Evolutionary conservation across 35 echinoderm and acorn worm genomes (phyloP).

Genomic region (Strongylocentrotus purpuratus): DNA sequence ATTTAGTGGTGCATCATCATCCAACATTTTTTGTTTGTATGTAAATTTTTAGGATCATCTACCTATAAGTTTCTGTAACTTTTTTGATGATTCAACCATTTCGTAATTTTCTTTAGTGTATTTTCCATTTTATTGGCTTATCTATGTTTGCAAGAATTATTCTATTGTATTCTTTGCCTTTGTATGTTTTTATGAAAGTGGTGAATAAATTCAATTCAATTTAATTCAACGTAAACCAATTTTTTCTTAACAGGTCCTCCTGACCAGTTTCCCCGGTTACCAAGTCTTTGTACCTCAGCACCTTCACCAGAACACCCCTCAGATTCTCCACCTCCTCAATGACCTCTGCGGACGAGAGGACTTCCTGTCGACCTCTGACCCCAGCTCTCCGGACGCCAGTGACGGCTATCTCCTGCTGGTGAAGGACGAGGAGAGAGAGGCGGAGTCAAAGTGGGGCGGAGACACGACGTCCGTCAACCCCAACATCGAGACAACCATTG

Average conservation of each 20-base stretch:
- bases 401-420: slow-evolving; percentile 75
- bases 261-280: slow-evolving; percentile 63
- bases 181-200: too few relatives aligned
- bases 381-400: slow-evolving; percentile 33
- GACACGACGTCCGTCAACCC: slow-evolving; percentile 66
- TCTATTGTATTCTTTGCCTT: too few relatives aligned
- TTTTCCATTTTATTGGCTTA: too few relatives aligned
- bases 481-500: slow-evolving; percentile 88
- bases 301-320: slow-evolving; percentile 62
- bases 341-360: slow-evolving; percentile 86
- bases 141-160: too few relatives aligned
- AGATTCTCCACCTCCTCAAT: slow-evolving; percentile 81
- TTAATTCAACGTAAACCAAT: too few relatives aligned
- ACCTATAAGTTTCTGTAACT: too few relatives aligned
- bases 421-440: slow-evolving; percentile 49
- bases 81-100: too few relatives aligned
- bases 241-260: slow-evolving; percentile 52
- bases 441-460: slow-evolving; percentile 61
- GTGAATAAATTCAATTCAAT: too few relatives aligned
- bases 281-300: slow-evolving; percentile 85
- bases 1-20: too few relatives aligned
- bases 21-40: too few relatives aligned
- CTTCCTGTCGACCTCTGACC: slow-evolving; percentile 37
- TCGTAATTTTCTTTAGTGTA: too few relatives aligned
- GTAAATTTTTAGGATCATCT: too few relatives aligned